phyloP scores from a whole-genome alignment of 2,113 vertebrate species.

The Micromys minutus region DNA sequence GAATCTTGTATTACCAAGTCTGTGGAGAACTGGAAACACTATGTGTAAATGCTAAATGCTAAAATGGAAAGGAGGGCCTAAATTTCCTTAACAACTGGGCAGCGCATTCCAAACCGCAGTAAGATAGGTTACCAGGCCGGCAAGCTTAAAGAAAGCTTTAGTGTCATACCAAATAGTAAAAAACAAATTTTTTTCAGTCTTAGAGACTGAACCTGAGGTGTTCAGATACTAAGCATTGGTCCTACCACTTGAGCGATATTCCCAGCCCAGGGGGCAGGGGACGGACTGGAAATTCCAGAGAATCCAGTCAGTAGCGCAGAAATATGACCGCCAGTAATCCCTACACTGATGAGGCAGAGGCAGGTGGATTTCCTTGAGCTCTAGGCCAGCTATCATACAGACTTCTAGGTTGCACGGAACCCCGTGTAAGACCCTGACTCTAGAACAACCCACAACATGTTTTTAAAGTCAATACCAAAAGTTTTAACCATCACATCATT shows the following conservation, averaged over 20 bases:
- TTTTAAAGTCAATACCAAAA: constrained; percentile 32
- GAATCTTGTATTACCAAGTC: constrained; percentile 12
- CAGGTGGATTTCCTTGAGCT: neutral
- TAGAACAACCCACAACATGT: neutral
- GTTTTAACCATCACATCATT: constrained; percentile 12
- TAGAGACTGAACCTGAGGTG: neutral
- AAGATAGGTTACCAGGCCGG: neutral
- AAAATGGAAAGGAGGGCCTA: neutral
- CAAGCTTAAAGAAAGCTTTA: neutral
- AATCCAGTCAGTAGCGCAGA: neutral
- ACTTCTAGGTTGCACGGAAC: neutral
- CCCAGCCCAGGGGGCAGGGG: too few species aligned
- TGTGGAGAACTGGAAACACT: neutral
- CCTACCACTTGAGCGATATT: neutral
- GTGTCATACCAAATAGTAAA: neutral
- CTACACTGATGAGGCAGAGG: neutral
- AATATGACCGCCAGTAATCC: neutral
- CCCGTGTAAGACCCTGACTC: constrained; percentile 3
- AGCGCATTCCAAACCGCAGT: constrained; percentile 38
- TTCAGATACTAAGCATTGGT: neutral
- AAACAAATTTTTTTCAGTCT: neutral
- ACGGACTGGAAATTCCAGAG: neutral
- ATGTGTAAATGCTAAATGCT: neutral
- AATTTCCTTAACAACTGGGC: neutral
- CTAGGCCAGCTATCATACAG: neutral